Conservation (phyloP, 2,113 vertebrate genomes). For the Eurypyga helias region DNA sequence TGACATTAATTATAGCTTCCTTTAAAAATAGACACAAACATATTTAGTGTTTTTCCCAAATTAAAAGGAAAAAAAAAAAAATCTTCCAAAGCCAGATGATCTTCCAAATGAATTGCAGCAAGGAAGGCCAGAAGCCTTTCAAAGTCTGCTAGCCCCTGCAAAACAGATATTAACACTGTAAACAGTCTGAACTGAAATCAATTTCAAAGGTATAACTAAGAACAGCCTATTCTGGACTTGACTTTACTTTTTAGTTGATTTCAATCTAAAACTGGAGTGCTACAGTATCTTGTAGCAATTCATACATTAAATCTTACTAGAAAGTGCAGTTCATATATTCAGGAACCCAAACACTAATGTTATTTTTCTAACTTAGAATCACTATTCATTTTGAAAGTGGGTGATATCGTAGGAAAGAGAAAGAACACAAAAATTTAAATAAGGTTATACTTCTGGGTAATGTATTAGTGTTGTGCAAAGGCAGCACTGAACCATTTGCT, state of each 20-base stretch:
- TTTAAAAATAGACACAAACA: slow-evolving; percentile 43
- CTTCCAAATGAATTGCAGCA: background rate
- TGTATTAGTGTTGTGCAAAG: background rate
- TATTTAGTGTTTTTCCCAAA: background rate
- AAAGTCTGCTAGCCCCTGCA: background rate
- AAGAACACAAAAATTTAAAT: background rate
- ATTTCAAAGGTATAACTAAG: background rate
- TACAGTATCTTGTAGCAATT: background rate
- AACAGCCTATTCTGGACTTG: background rate
- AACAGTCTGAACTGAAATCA: background rate
- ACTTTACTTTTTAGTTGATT: background rate
- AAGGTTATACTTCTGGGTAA: background rate
- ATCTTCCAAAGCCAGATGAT: background rate
- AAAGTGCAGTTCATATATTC: background rate
- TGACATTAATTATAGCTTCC: slow-evolving; percentile 24
- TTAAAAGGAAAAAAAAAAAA: background rate
- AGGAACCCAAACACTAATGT: background rate
- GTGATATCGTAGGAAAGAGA: background rate
- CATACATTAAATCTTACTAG: background rate
- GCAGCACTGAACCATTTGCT: background rate
- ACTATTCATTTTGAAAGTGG: background rate
- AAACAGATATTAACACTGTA: background rate
- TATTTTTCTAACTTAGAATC: background rate
- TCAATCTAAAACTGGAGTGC: background rate
- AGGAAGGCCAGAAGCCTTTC: background rate